Base-by-base conservation (phyloP, 2,113 vertebrate species). In the Fulica atra region DNA sequence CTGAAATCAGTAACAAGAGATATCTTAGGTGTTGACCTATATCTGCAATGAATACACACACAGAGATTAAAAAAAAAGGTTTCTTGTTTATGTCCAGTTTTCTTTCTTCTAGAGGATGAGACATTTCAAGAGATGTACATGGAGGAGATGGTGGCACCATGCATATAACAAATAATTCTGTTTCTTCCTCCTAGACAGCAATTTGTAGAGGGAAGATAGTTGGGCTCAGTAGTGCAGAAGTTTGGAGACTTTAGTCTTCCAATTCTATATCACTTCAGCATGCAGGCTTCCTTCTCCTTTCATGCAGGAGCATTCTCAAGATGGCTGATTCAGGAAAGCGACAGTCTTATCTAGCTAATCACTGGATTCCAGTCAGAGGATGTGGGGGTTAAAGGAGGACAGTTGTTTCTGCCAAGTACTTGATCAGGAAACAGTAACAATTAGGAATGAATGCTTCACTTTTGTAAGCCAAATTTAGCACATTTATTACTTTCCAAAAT, bases 401-500 rank as follows among this genome's bases (percentile, higher is more conserved):
- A 29, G 13, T 31, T 69, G 40, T 56, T 91, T 88, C 76, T 93
- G 31, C 56, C 42, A 77, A 69, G n/a, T 31, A 16, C 33, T 94
- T 83, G 40, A 40, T 76, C 57, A 88, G 73, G 50, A 93, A 92
- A 82, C 26, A 65, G 21, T 72, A 71, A 63, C 40, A 71, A 78
- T 89, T 80, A 80, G 40, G 86, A 95, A 79, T 21, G 11, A 92
- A 83, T 38, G 12, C 31, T 95, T 88, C 61, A 40, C 7, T 87
- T 78, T 60, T 60, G 16, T 28, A 84, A 91, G 57, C 29, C 69
- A 95, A 92, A 77, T 70, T 73, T 95, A 86, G 29, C 36, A 46
- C 70, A 72, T 84, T 78, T 88, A 51, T 70, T 87, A 26, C 36
- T 89, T 83, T 85, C 36, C 29, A 76, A 86, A 95, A 92, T 66